Evolutionary conservation across 2,113 vertebrate species (phyloP).

Genomic region (Perccottus glenii): DNA sequence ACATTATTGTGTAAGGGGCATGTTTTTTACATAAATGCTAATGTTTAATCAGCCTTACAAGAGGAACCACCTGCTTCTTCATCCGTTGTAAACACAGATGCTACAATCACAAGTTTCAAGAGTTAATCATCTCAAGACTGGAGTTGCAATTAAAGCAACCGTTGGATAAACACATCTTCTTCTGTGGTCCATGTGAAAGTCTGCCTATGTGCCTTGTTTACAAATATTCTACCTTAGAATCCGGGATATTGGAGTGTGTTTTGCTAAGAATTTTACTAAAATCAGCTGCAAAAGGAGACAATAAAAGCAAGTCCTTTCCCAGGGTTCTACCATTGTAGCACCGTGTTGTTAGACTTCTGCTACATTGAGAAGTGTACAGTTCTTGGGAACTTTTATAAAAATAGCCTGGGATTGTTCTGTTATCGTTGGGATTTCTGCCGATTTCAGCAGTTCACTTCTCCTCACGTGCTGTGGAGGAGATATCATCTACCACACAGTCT

Average conservation of each 20-base stretch:
- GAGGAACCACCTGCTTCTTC: constrained; percentile 34
- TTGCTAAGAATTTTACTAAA: too few relatives aligned
- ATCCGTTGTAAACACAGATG: constrained; percentile 38
- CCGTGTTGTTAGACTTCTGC: constrained; percentile 30
- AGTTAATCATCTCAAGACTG: constrained; percentile 48
- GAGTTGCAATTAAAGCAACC: constrained; percentile 32
- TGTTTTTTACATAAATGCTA: constrained; percentile 8
- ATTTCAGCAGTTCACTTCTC: constrained; percentile 38
- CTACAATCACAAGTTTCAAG: constrained; percentile 29
- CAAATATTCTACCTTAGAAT: constrained; percentile 21
- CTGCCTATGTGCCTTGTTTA: constrained; percentile 17
- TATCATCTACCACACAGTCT: constrained; percentile 39
- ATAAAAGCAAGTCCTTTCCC: constrained; percentile 13
- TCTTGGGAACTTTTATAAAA: constrained; percentile 42
- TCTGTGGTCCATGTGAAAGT: constrained; percentile 18
- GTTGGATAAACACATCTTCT: constrained; percentile 38
- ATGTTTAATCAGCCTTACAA: constrained; percentile 19
- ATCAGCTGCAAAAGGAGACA: background rate
- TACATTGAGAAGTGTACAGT: constrained; percentile 33
- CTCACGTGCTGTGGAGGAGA: constrained; percentile 12
- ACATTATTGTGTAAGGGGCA: background rate
- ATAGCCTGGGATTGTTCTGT: constrained; percentile 13
- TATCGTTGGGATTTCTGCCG: constrained; percentile 52
- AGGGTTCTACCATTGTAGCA: constrained; percentile 8
- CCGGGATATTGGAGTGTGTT: constrained; percentile 4